These are phyloP conservation scores for Moxostoma hubbsi DNA, from an alignment of 2,797 vertebrate genomes.

Conservation along the genomic window DNA sequence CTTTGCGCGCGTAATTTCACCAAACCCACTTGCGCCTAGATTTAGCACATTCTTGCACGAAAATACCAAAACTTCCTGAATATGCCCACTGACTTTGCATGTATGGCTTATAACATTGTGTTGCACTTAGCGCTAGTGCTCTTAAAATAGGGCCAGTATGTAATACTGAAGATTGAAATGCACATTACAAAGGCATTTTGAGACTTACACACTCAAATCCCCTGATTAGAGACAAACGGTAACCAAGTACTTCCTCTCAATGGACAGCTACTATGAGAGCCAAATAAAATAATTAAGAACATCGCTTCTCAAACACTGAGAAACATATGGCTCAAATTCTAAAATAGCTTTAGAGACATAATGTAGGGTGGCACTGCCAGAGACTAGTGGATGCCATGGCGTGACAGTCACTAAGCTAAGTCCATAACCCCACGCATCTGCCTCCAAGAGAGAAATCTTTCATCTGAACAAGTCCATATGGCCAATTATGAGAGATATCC, in stretches of 20 bases:
- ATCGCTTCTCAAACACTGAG: conserved; percentile 33
- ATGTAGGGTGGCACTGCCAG: conserved; percentile 70
- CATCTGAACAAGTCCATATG: conserved; percentile 80
- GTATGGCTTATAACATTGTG: too few species aligned
- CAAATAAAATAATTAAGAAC: conserved; percentile 46
- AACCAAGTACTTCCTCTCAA: conserved; percentile 1
- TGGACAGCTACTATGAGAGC: conserved; percentile 3
- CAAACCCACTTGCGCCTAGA: too few species aligned
- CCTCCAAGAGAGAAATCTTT: conserved; percentile 75
- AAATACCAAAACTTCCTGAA: too few species aligned
- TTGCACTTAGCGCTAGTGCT: too few species aligned
- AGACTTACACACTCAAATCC: background rate
- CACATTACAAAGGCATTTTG: conserved; percentile 7
- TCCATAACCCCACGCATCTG: conserved; percentile 76
- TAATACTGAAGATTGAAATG: background rate
- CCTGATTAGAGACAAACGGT: background rate
- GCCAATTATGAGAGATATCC: conserved; percentile 79
- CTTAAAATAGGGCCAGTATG: too few species aligned
- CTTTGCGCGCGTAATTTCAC: too few species aligned
- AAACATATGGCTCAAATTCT: conserved; percentile 56
- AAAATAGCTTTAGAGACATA: conserved; percentile 63
- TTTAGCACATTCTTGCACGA: too few species aligned
- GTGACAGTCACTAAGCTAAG: conserved; percentile 69
- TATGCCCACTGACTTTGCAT: too few species aligned
- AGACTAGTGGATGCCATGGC: conserved; percentile 61